Base-by-base conservation (phyloP, 2,113 vertebrate species). In the Ursus arctos region DNA sequence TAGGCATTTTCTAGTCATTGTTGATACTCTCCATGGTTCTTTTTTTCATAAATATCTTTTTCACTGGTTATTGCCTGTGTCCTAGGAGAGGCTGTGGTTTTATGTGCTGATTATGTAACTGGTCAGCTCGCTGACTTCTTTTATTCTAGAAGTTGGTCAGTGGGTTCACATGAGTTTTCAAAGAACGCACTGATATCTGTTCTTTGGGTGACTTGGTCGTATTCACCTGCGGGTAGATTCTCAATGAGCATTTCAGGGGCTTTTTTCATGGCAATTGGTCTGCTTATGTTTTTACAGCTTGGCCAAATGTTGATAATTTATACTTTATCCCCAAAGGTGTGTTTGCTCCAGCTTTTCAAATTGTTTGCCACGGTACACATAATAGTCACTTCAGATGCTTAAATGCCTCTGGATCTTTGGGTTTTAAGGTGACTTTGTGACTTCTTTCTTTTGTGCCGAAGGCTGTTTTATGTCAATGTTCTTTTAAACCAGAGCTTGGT, bases 201-300 rank as follows among this genome's bases (percentile, higher is more conserved):
- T 97, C 92, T 95, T 79, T 40, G 57, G 63, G 16, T 74, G 79
- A 87, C 53, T 85, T 76, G 49, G 57, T 69, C 21, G 10, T 53
- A 67, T 79, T 74, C 43, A 88, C 69, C 53, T 65, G 69, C 2
- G 63, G 26, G 55, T 57, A 61, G 67, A 86, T 74, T 95, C 36
- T 87, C 93, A 96, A 86, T 95, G 65, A 96, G 6, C 61, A 84
- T 96, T 96, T 94, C 53, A 59, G 51, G 51, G 36, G 43, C 40
- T 72, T 88, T 92, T 63, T 49, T 90, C 22, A 74, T 59, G 31
- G 28, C 36, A 74, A 1, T 91, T 63, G 40, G 49, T 83, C 57
- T 96, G 61, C 43, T 86, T 63, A 14, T 85, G 28, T 76, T 92
- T 93, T 91, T 92, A 63, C n/a, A 93, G 31, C 87, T 82, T 94